These are phyloP conservation scores for Eucera pruinosa DNA, from an alignment of 2,888 invertebrate species.

Conservation along the genomic window DNA sequence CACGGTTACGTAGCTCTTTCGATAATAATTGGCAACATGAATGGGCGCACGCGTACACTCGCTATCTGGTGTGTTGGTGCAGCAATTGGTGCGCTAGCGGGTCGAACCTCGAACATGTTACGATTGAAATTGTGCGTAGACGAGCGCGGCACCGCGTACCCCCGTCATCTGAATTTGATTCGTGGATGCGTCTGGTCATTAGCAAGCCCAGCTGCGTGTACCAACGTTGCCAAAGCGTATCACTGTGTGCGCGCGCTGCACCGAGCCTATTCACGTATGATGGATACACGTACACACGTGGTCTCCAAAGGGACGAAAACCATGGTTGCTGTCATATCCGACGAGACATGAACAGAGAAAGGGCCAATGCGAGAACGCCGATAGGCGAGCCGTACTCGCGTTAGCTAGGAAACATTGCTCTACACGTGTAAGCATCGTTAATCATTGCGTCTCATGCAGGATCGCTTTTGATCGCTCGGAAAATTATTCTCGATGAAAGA, in stretches of 20 bases:
- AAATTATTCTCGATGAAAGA: too few relatives aligned
- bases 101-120: slow-evolving; percentile 32
- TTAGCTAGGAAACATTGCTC: slow-evolving; percentile 14
- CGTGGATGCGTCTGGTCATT: slow-evolving; percentile 77
- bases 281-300: too few relatives aligned
- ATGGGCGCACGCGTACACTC: slow-evolving; percentile 68
- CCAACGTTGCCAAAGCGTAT: slow-evolving; percentile 18
- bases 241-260: slow-evolving; percentile 3
- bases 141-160: slow-evolving; percentile 28
- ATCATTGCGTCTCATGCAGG: slow-evolving; percentile 26
- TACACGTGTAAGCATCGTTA: slow-evolving; percentile 35
- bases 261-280: slow-evolving; percentile 63
- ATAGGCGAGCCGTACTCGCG: slow-evolving; percentile 10
- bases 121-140: slow-evolving; percentile 59
- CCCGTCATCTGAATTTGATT: slow-evolving; percentile 76
- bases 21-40: slow-evolving; percentile 78
- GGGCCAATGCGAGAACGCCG: slow-evolving; percentile 28
- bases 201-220: slow-evolving; percentile 74
- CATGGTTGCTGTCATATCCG: slow-evolving; percentile 62
- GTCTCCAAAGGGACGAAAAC: slow-evolving; percentile 48
- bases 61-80: neutral
- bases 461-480: neutral
- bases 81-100: too few relatives aligned
- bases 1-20: slow-evolving; percentile 73
- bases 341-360: slow-evolving; percentile 38